Base-by-base conservation (phyloP, 2,797 vertebrate species). In the Strix occidentalis region DNA sequence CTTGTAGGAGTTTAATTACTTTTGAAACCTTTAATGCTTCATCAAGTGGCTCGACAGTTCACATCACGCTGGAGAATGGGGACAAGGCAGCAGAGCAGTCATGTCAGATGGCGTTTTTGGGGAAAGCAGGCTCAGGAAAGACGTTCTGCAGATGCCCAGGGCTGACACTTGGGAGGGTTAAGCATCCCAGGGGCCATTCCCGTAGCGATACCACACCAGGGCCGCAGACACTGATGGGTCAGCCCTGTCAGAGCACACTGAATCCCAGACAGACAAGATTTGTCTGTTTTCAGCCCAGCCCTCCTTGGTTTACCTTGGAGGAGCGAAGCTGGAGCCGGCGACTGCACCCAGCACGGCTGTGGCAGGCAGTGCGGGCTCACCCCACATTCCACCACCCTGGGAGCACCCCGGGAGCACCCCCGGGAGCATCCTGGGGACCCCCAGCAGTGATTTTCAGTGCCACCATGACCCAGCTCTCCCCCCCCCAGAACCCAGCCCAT, bases 91-190 rank as follows among this genome's bases (percentile, higher is more conserved):
- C 50, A 24, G 77, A 13, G 54, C 28, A 16, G 41, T 1, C 65
- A 31, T 4, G 2, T 7, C 7, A 31, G 31, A 16, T 35, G 12
- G 35, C 1, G 0, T 5, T 28, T 71, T 54, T 15, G 45, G 48
- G 43, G 29, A 24, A 41, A 33, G 39, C 16, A 37, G 63, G 26
- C 45, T 45, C 21, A 15, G 46, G 24, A 15, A 45, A 53, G 72
- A 53, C 21, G 76, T 33, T 68, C 48, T 5, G 35, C 13, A 19
- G 54, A 13, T 33, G 50, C 56, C 13, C 3, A 2, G 35, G 28
- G 64, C 26, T 77, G 71, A 50, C 9, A 4, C 26, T 33, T 11
- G 3, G 5, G 16, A 58, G 13, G 37, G 9, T 43, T 43, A 21
- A 54, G 16, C 60, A 50, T 25, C 31, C 56, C 37, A 3, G 20